phyloP scores from a whole-genome alignment of 2,797 vertebrate species.

The Masticophis lateralis region DNA sequence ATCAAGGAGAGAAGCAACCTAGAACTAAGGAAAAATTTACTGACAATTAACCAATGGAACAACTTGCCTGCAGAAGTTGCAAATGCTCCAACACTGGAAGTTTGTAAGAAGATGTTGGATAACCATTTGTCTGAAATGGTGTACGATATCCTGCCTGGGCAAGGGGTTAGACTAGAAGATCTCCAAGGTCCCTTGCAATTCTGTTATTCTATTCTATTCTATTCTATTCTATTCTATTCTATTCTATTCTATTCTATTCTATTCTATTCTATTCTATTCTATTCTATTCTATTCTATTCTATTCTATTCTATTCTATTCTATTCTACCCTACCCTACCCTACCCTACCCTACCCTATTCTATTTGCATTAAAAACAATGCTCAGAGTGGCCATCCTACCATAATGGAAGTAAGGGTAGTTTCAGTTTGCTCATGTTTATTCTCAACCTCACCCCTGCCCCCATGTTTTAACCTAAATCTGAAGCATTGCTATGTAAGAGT shows the following conservation, averaged over 20 bases:
- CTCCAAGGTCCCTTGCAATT: background rate
- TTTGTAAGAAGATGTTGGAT: background rate
- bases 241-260: no score
- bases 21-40: background rate
- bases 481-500: background rate
- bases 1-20: background rate
- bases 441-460: background rate
- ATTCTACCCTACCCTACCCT: no score
- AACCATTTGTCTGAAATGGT: background rate
- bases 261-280: no score
- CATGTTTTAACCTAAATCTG: background rate
- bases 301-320: no score
- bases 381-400: background rate
- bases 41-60: background rate
- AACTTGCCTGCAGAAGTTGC: background rate
- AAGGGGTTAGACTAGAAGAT: background rate
- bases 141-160: background rate
- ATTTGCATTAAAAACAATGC: background rate
- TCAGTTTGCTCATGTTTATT: background rate
- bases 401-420: background rate
- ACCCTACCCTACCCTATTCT: no score
- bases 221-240: no score
- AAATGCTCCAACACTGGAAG: background rate
- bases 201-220: no score
- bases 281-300: no score